Conservation (phyloP, 2,113 vertebrate genomes). For the Bostrychus sinensis region DNA sequence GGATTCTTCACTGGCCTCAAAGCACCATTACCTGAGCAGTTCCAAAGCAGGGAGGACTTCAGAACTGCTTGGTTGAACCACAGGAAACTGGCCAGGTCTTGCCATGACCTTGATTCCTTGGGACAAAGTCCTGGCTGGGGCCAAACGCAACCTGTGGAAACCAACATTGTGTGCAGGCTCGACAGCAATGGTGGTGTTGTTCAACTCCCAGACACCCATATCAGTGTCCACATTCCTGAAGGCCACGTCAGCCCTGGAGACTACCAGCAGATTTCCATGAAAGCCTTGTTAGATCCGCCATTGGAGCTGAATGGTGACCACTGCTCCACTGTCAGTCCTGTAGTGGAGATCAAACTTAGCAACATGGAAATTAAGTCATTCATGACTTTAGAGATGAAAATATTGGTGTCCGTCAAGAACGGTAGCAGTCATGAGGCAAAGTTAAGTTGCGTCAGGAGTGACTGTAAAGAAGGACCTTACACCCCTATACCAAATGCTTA, state of each 20-base stretch:
- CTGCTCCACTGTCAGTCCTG: conserved; percentile 89
- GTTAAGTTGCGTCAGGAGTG: conserved; percentile 88
- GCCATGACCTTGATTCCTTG: conserved; percentile 91
- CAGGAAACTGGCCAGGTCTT: conserved; percentile 93
- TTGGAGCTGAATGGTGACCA: conserved; percentile 92
- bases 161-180: conserved; percentile 90
- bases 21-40: conserved; percentile 92
- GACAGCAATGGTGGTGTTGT: conserved; percentile 89
- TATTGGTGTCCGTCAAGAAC: conserved; percentile 82
- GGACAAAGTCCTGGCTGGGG: conserved; percentile 97
- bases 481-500: conserved; percentile 79
- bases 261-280: conserved; percentile 92
- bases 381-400: conserved; percentile 89
- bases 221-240: conserved; percentile 90
- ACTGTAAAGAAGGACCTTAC: conserved; percentile 91
- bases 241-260: conserved; percentile 89
- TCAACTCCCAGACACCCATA: conserved; percentile 92
- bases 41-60: conserved; percentile 95
- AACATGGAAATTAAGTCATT: conserved; percentile 91
- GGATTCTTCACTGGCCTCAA: conserved; percentile 88
- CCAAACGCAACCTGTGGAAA: conserved; percentile 96
- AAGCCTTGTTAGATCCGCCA: conserved; percentile 91
- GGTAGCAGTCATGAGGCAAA: conserved; percentile 83
- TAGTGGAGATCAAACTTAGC: conserved; percentile 93
- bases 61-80: conserved; percentile 95